Evolutionary conservation across 2,797 vertebrate species (phyloP).

Genomic region (Eospalax fontanierii): DNA sequence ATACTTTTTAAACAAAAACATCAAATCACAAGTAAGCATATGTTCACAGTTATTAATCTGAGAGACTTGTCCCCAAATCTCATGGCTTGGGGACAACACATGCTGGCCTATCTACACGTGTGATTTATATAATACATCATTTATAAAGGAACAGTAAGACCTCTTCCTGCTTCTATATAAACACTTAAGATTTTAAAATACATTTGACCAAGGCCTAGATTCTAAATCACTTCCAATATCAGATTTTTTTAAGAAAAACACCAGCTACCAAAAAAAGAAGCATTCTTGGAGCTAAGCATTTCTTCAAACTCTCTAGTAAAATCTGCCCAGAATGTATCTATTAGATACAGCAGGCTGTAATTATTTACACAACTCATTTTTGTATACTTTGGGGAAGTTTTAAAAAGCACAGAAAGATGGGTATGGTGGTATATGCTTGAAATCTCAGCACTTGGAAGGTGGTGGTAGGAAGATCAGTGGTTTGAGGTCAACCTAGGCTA

Average conservation of each 20-base stretch:
- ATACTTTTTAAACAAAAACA: not conserved
- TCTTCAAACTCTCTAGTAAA: not conserved
- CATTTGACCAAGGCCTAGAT: constrained; percentile 30
- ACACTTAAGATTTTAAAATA: constrained; percentile 42
- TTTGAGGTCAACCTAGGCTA: not conserved
- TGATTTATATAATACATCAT: not conserved
- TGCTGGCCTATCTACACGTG: not conserved
- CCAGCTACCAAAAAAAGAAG: constrained; percentile 45
- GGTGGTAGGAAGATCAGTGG: too few species aligned
- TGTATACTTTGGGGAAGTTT: not conserved
- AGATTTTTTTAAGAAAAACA: constrained; percentile 41
- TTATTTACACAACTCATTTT: not conserved
- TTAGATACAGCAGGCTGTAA: not conserved
- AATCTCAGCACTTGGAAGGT: not conserved
- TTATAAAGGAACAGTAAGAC: not conserved
- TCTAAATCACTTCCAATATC: constrained; percentile 28
- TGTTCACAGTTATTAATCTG: not conserved
- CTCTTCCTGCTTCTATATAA: not conserved
- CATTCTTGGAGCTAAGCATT: not conserved
- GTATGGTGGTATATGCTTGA: not conserved
- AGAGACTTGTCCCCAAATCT: not conserved
- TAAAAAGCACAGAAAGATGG: not conserved
- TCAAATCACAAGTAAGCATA: not conserved
- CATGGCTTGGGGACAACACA: not conserved
- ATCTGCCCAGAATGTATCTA: not conserved